Evolutionary conservation across 2,113 vertebrate genomes (phyloP), one percentile per base, ranked within the genome.

Genomic region (Aptenodytes patagonicus): DNA sequence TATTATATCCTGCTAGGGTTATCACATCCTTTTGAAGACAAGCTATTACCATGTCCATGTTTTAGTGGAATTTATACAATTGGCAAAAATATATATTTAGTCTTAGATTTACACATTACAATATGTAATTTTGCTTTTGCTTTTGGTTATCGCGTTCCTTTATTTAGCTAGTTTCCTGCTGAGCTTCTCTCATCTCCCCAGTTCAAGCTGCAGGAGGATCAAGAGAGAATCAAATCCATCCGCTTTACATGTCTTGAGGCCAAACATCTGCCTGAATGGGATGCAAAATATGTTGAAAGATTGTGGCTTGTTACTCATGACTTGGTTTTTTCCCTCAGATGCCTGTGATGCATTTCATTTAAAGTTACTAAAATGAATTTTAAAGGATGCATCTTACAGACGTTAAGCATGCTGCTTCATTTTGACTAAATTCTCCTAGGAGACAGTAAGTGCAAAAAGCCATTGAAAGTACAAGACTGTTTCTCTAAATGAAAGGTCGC

Each of bases 221-320:
- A 93, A 65, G 60, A 89, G 16, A 66, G 7, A 83, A 88, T 77
- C 79, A 85, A 84, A 93, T 54, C 65, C 70, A 54, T 90, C 51
- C 87, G 87, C 54, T 95, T 93, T 70, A 82, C 61, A 92, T 70
- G 80, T 93, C 95, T 86, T 83, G 70, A 96, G 90, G 93, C 91
- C 70, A 96, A 94, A 93, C 78, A 88, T 87, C 84, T 96, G 84
- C 69, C 65, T 77, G 90, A 88, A 83, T 17, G 8, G 52, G 77
- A 78, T 82, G n/a, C 14, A 93, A 96, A 95, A 83, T 51, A 87
- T 36, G 36, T 65, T 95, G 52, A 80, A 91, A 88, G 15, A 69
- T 10, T 93, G 52, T 64, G 38, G 34, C 22, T 87, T 90, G 28
- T 71, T 95, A 64, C 36, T 89, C 49, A 89, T 72, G 7, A 69